Evolutionary conservation across 1,140 invertebrate genomes (phyloP), one percentile per base, ranked within the genome.

Genomic region (Coelopa frigida): DNA sequence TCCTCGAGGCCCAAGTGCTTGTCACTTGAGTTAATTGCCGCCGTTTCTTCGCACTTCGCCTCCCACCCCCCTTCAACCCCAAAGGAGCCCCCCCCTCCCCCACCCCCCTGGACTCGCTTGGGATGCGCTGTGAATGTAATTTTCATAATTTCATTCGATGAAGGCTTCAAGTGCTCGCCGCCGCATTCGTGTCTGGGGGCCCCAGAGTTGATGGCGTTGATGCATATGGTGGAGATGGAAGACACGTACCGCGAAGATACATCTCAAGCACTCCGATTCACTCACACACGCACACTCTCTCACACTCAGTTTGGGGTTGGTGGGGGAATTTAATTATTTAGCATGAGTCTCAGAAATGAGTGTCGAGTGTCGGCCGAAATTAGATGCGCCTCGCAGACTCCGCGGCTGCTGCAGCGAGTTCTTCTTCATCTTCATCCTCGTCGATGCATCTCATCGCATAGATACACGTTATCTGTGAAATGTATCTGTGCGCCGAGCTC

Each of bases 11-110:
- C 27, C 27, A 42, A 42, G 26, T 29, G 40, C 40, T 29, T 29
- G 32, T 42, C 40, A 42, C 40, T 42, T 42, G 5, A 42, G 12
- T 42, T 42, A 42, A 42, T 42, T 42, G 40, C 40, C 40, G 40
- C 27, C 40, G 32, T 42, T 42, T 42, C 40, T 6, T 42, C 32
- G 18, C 12, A 26, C 29, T 26, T 41, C 26, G 32, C 20, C 32
- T 17, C 32, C 20, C 20, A 27, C 22, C 14, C 14, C 21, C 7
- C n/a, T 23, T 29, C 24, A 11, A 14, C 14, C 23, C 22, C 39
- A 5, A 14, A 1, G 10, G 22, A n/a, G n/a, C n/a, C n/a, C n/a
- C n/a, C n/a, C n/a, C n/a, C 23, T 4, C 26, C 7, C n/a, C 23
- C 7, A 5, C 23, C 17, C 17, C 24, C 32, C 8, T 31, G 40